Conservation (phyloP, 2,113 vertebrate genomes). For the Aythya baeri region DNA sequence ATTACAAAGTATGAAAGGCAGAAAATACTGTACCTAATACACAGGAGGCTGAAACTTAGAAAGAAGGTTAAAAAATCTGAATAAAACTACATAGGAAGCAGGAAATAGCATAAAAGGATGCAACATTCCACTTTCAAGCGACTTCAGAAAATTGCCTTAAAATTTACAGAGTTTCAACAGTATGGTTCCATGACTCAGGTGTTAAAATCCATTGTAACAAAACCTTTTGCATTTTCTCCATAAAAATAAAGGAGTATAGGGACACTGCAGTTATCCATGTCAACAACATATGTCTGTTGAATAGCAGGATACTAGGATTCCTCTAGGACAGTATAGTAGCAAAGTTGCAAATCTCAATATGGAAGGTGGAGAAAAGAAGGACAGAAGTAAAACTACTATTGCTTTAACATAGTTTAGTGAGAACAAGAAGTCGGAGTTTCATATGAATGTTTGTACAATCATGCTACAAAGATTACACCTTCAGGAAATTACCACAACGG, state of each 20-base stretch:
- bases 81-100: constrained; percentile 72
- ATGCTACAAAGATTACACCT: constrained; percentile 81
- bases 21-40: constrained; percentile 82
- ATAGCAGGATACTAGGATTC: constrained; percentile 63
- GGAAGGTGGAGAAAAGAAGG: constrained; percentile 61
- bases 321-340: constrained; percentile 57
- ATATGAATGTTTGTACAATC: constrained; percentile 76
- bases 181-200: constrained; percentile 65
- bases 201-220: constrained; percentile 74
- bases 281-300: constrained; percentile 59
- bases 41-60: constrained; percentile 79
- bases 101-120: constrained; percentile 72
- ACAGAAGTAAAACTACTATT: constrained; percentile 65
- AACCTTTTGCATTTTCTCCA: constrained; percentile 70
- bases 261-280: constrained; percentile 66
- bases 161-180: constrained; percentile 70
- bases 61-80: constrained; percentile 72
- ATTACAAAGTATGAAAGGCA: constrained; percentile 86
- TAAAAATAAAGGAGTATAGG: constrained; percentile 75
- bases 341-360: constrained; percentile 28
- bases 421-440: constrained; percentile 68
- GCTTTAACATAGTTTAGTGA: constrained; percentile 73
- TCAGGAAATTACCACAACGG: constrained; percentile 49
- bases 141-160: constrained; percentile 67
- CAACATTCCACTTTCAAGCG: constrained; percentile 74